Evolutionary conservation across 2,888 invertebrate species (phyloP).

Genomic region (Gastracanthus pulcherrimus): DNA sequence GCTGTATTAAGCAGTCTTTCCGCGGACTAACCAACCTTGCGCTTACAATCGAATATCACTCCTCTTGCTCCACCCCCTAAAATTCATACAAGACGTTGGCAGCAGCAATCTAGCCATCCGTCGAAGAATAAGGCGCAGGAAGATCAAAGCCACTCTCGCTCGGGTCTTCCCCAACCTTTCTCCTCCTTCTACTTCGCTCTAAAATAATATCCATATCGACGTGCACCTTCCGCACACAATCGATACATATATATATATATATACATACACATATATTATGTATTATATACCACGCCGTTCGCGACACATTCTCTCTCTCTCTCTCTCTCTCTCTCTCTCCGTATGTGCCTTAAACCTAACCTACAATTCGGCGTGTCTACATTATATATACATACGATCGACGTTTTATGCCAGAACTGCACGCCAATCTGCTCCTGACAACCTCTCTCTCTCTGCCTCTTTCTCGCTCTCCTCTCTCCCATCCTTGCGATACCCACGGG

Average conservation of each 20-base stretch:
- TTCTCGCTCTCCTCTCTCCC: neutral
- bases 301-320: too few species aligned
- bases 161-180: neutral
- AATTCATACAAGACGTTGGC: too few species aligned
- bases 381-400: neutral
- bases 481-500: slow-evolving; percentile 19
- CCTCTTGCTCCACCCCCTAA: too few species aligned
- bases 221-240: neutral
- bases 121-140: neutral
- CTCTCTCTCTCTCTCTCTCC: too few species aligned
- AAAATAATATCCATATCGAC: slow-evolving; percentile 20
- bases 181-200: neutral
- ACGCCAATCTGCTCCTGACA: slow-evolving; percentile 28
- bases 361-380: neutral
- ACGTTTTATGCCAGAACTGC: slow-evolving; percentile 18
- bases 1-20: too few species aligned
- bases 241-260: too few species aligned
- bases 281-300: too few species aligned
- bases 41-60: too few species aligned
- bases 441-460: neutral
- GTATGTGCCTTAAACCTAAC: neutral
- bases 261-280: too few species aligned
- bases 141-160: neutral
- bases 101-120: too few species aligned
- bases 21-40: too few species aligned